Percentiles rank a stretch among this genome's conserved stretches.
phyloP scores from a whole-genome alignment of 2,113 vertebrate species.

The Acanthochromis polyacanthus region DNA sequence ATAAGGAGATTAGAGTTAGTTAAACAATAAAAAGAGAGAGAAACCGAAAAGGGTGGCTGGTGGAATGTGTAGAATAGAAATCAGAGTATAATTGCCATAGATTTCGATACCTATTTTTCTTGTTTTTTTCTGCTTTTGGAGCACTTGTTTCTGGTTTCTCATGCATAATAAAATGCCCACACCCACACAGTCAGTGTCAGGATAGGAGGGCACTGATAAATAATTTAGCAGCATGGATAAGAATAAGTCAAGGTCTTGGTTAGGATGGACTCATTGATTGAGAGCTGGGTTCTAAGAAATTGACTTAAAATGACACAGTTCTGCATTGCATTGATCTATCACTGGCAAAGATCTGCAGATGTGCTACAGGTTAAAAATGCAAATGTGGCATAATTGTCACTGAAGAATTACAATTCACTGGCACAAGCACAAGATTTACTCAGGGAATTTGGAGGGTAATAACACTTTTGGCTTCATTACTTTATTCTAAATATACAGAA shows the following conservation, averaged over 20 bases:
- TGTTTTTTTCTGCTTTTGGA: slow-evolving; percentile 3
- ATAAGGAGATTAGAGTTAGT: neutral
- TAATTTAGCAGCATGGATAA: slow-evolving; percentile 54
- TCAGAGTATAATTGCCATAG: neutral
- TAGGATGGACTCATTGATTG: slow-evolving; percentile 19
- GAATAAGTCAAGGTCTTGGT: slow-evolving; percentile 48
- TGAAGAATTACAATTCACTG: neutral
- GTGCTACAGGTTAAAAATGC: slow-evolving; percentile 10
- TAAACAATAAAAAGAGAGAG: neutral
- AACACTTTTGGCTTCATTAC: too few relatives aligned
- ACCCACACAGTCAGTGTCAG: slow-evolving; percentile 28
- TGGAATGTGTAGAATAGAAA: neutral
- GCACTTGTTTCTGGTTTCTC: slow-evolving; percentile 15
- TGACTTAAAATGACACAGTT: neutral
- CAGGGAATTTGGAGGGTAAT: neutral
- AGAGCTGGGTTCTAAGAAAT: neutral
- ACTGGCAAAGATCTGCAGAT: neutral
- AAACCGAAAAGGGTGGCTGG: slow-evolving; percentile 3
- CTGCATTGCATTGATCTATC: slow-evolving; percentile 11
- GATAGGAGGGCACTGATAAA: slow-evolving; percentile 42
- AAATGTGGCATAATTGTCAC: neutral
- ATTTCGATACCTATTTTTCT: neutral
- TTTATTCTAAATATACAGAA: too few relatives aligned
- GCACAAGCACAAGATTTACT: neutral
- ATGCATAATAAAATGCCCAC: slow-evolving; percentile 58